phyloP scores from a whole-genome alignment of 2,888 invertebrate genomes.

The Mechanitis mazaeus region DNA sequence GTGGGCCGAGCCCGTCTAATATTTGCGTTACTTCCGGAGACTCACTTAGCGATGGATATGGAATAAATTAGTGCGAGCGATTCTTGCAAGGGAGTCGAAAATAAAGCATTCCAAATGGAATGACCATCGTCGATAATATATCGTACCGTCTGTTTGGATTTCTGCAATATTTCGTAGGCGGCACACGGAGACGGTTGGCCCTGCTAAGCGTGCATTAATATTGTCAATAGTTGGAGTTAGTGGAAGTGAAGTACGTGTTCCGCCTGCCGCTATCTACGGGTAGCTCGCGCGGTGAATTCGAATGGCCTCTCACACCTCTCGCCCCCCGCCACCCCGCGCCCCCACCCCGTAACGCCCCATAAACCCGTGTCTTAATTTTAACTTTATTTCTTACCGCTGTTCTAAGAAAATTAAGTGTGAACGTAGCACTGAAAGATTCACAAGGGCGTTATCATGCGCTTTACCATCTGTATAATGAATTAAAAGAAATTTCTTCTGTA shows the following conservation, averaged over 20 bases:
- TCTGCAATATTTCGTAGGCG: conserved; percentile 56
- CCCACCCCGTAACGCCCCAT: conserved; percentile 72
- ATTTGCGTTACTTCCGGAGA: conserved; percentile 74
- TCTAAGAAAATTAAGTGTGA: conserved; percentile 74
- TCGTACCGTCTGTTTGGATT: conserved; percentile 27
- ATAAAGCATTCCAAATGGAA: conserved; percentile 24
- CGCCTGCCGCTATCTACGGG: conserved; percentile 75
- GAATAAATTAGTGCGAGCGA: conserved; percentile 70
- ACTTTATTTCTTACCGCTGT: conserved; percentile 75
- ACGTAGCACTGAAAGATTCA: conserved; percentile 65
- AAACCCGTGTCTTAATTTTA: conserved; percentile 77
- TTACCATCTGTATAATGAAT: conserved; percentile 21
- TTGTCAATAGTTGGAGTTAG: conserved; percentile 77
- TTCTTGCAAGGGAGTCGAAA: conserved; percentile 32
- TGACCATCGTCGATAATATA: conserved; percentile 11
- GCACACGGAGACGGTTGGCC: conserved; percentile 64
- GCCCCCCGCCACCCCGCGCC: conserved; percentile 45
- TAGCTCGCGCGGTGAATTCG: conserved; percentile 73
- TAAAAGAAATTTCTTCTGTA: conserved; percentile 7
- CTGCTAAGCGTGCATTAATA: conserved; percentile 75
- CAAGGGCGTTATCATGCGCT: conserved; percentile 45
- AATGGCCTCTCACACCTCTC: conserved; percentile 62
- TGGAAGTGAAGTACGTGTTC: conserved; percentile 76
- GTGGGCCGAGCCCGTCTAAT: conserved; percentile 71
- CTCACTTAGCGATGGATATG: conserved; percentile 67